Percentiles rank a stretch among this genome's conserved stretches.
phyloP scores from a whole-genome alignment of 2,797 vertebrate genomes.

The Atherinosoma microstoma region DNA sequence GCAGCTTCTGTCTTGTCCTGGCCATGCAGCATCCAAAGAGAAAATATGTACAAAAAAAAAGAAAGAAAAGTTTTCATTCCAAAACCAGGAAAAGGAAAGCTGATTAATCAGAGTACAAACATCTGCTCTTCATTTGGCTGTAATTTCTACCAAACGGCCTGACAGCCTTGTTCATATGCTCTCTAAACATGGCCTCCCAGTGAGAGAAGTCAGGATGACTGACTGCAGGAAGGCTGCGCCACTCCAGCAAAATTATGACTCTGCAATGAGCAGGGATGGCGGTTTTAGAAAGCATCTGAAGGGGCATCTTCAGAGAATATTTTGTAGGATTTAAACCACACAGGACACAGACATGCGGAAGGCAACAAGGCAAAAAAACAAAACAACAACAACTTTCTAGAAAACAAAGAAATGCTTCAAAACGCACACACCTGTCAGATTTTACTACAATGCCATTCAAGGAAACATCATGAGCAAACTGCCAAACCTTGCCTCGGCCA shows the following conservation, averaged over 20 bases:
- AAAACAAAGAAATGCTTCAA: slow-evolving; percentile 48
- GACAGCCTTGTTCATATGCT: slow-evolving; percentile 57
- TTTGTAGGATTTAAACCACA: slow-evolving; percentile 55
- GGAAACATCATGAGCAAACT: slow-evolving; percentile 60
- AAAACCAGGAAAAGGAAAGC: slow-evolving; percentile 40
- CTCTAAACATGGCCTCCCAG: slow-evolving; percentile 42
- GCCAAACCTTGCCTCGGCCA: slow-evolving; percentile 59
- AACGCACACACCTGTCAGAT: slow-evolving; percentile 48
- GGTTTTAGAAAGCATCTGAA: slow-evolving; percentile 61
- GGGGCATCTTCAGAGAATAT: slow-evolving; percentile 26
- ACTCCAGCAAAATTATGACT: slow-evolving; percentile 29
- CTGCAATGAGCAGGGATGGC: slow-evolving; percentile 28
- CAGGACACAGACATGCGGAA: slow-evolving; percentile 74
- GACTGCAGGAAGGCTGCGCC: slow-evolving; percentile 23
- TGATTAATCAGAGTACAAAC: slow-evolving; percentile 36
- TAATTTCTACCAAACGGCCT: slow-evolving; percentile 38
- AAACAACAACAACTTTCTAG: slow-evolving; percentile 17
- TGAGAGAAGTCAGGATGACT: slow-evolving; percentile 49
- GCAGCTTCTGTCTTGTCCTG: slow-evolving; percentile 60
- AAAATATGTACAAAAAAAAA: not conserved
- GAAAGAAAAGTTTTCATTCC: slow-evolving; percentile 49
- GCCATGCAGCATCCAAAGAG: slow-evolving; percentile 81
- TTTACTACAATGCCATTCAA: slow-evolving; percentile 37
- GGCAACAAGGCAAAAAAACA: slow-evolving; percentile 66
- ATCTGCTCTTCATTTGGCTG: slow-evolving; percentile 29